Evolutionary conservation across 2,113 vertebrate species (phyloP), one percentile per base, ranked within the genome.

Genomic region (Xerus inauris): DNA sequence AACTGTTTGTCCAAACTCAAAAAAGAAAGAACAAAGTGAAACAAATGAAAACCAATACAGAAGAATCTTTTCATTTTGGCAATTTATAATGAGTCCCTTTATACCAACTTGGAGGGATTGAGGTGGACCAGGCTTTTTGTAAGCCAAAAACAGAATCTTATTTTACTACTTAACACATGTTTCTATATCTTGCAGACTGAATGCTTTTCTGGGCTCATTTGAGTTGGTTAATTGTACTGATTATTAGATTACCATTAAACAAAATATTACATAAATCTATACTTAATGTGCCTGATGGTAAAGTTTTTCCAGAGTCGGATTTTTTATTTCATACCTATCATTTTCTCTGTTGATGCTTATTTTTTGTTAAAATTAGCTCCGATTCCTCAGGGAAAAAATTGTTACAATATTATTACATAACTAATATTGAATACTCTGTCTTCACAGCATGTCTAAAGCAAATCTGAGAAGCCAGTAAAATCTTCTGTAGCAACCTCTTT

Each of bases 241-340:
- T 87, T 77, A 92, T 81, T 69, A 89, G 95, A 93, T 95, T 84
- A 14, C 9, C 45, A 89, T 88, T 93, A 90, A 96, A 73, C 12
- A 87, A 75, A 89, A 54, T 96, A 84, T 87, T 94, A 94, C 92
- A 8, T 96, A 85, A 92, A 51, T 69, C 42, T 89, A 19, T 95
- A 81, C 3, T 47, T 83, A n/a, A 72, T 5, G 26, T 95, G 20
- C 8, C 45, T 71, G 51, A 76, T 38, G 38, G 20, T 77, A 65
- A 94, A 82, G 9, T 64, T 84, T 95, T 3, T 26, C 7, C 22
- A 28, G 38, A 85, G 32, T 92, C 62, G 91, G 40, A 4, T 62
- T 88, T 85, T 26, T 54, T 91, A 75, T 64, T 91, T 92, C 32
- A 40, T 82, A 69, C 11, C 24, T 91, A 42, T 92, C 40, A 45